These are phyloP conservation scores for Kryptolebias marmoratus DNA, from an alignment of 2,113 vertebrate species.

Conservation along the genomic window DNA sequence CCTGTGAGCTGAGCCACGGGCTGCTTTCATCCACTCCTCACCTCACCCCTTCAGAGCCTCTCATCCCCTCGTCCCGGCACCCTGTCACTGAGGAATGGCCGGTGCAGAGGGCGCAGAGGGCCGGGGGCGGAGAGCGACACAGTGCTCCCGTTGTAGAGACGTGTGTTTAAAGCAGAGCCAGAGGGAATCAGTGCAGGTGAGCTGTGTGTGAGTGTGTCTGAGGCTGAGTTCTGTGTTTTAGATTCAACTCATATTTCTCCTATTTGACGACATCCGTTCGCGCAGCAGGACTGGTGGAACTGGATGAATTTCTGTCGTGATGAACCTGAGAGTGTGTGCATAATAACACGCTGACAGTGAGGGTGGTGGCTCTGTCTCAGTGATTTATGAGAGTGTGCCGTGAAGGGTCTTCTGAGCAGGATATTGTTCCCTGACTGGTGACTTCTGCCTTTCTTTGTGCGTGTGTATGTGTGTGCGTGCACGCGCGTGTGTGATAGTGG, in stretches of 20 bases:
- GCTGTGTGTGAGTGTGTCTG: slow-evolving; percentile 34
- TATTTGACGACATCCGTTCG: slow-evolving; percentile 47
- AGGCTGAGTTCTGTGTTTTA: slow-evolving; percentile 29
- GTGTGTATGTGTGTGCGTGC: slow-evolving; percentile 42
- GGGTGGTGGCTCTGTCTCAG: slow-evolving; percentile 82
- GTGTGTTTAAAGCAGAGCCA: slow-evolving; percentile 66
- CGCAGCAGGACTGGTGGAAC: slow-evolving; percentile 36
- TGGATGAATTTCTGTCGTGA: slow-evolving; percentile 52
- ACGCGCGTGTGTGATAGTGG: slow-evolving; percentile 21
- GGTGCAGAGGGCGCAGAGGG: slow-evolving; percentile 28
- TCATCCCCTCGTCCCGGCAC: slow-evolving; percentile 56
- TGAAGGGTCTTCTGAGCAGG: slow-evolving; percentile 83
- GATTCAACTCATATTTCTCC: slow-evolving; percentile 55
- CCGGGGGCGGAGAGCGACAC: slow-evolving; percentile 43
- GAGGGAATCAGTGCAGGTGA: slow-evolving; percentile 57
- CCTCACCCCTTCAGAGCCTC: slow-evolving; percentile 54
- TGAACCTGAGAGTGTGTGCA: slow-evolving; percentile 49
- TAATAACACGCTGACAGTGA: slow-evolving; percentile 77
- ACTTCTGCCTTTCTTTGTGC: slow-evolving; percentile 76
- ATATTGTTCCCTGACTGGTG: slow-evolving; percentile 84
- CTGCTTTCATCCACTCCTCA: slow-evolving; percentile 75
- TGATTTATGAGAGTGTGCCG: slow-evolving; percentile 84
- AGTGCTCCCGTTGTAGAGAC: slow-evolving; percentile 61
- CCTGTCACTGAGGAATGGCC: slow-evolving; percentile 81
- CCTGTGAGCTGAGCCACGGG: slow-evolving; percentile 38